These are phyloP conservation scores for Ptychobarbus kaznakovi DNA, from an alignment of 2,797 vertebrate genomes.

Conservation along the genomic window DNA sequence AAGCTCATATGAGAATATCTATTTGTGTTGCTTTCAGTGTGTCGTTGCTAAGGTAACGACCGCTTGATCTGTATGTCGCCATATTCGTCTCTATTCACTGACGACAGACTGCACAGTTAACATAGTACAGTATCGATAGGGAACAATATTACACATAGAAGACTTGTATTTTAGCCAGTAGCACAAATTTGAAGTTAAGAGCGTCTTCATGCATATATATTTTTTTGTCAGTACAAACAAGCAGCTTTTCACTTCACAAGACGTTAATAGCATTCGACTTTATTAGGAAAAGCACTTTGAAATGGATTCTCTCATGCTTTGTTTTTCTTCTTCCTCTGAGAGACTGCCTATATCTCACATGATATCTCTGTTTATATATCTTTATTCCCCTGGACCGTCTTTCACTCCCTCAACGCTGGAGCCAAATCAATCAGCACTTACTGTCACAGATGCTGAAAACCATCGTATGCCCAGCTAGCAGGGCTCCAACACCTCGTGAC, in stretches of 20 bases:
- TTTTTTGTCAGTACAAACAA: neutral
- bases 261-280: neutral
- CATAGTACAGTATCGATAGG: too few species aligned
- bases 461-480: neutral
- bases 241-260: neutral
- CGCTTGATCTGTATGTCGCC: too few species aligned
- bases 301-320: neutral
- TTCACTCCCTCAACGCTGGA: constrained; percentile 53
- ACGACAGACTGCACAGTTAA: too few species aligned
- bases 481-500: neutral
- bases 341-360: constrained; percentile 67
- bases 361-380: constrained; percentile 53
- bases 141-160: neutral
- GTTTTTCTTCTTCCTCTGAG: constrained; percentile 47
- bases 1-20: too few species aligned
- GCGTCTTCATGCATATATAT: neutral
- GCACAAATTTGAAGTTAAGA: neutral
- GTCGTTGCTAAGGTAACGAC: too few species aligned
- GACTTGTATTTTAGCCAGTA: neutral
- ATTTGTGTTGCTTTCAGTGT: too few species aligned
- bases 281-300: neutral
- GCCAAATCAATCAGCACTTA: neutral
- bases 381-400: constrained; percentile 15
- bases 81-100: too few species aligned
- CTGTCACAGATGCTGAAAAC: neutral